Conservation (phyloP, 2,113 vertebrate species). For the Amphiprion percula region DNA sequence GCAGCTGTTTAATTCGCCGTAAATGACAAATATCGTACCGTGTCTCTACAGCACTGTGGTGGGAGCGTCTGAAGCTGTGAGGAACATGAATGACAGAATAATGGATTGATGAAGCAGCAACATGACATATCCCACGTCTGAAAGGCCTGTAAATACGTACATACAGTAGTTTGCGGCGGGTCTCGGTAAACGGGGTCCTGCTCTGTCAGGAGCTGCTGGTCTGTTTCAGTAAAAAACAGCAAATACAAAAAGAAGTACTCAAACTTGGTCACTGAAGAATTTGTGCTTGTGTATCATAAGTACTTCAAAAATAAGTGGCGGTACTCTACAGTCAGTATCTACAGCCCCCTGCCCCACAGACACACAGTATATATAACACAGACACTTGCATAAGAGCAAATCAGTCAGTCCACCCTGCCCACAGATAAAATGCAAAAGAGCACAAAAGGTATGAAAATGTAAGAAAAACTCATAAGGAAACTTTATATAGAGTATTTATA, state of each 20-base stretch:
- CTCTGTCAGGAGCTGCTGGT: slow-evolving; percentile 49
- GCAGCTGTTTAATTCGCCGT: too few species aligned
- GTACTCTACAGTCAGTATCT: slow-evolving; percentile 60
- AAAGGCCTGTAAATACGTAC: too few species aligned
- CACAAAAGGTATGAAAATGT: slow-evolving; percentile 80
- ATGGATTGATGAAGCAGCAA: too few species aligned
- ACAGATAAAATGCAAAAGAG: slow-evolving; percentile 73
- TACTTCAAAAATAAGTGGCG: slow-evolving; percentile 44
- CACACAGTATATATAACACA: slow-evolving; percentile 54
- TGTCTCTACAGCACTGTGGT: too few species aligned
- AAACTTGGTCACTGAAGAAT: slow-evolving; percentile 46
- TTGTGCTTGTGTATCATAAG: slow-evolving; percentile 66
- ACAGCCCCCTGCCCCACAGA: slow-evolving; percentile 44
- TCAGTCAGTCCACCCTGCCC: slow-evolving; percentile 68
- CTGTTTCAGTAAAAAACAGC: slow-evolving; percentile 46
- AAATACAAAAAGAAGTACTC: slow-evolving; percentile 44
- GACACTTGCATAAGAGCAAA: slow-evolving; percentile 81
- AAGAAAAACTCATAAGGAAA: slow-evolving; percentile 67
- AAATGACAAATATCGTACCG: too few species aligned
- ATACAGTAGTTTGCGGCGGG: neutral
- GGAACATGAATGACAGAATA: too few species aligned
- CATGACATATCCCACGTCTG: too few species aligned
- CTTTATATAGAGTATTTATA: slow-evolving; percentile 79
- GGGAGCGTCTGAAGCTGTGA: too few species aligned
- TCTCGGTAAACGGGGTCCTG: slow-evolving; percentile 12